Evolutionary conservation across 2,888 invertebrate species (phyloP).

Genomic region (Exocentrus adspersus): DNA sequence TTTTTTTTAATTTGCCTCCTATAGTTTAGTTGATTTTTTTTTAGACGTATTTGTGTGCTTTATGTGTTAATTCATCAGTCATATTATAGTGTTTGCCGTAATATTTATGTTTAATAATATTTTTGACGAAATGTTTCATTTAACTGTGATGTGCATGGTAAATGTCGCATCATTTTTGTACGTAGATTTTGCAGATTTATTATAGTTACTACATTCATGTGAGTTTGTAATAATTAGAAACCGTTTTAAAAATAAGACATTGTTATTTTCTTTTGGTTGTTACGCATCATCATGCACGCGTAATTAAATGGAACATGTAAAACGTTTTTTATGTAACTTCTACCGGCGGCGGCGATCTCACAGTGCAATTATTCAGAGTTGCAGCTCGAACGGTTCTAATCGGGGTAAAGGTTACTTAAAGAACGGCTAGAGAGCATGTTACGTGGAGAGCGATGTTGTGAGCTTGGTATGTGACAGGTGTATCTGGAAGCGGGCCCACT

Average conservation of each 20-base stretch:
- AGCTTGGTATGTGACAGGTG: slow-evolving; percentile 59
- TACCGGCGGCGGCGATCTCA: background rate
- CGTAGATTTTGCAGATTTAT: background rate
- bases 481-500: slow-evolving; percentile 69
- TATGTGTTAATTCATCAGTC: slow-evolving; percentile 38
- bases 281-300: slow-evolving; percentile 13
- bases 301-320: slow-evolving; percentile 21
- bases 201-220: too few relatives aligned
- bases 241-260: background rate
- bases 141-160: slow-evolving; percentile 36
- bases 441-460: slow-evolving; percentile 37
- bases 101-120: slow-evolving; percentile 27
- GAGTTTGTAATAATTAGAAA: too few relatives aligned
- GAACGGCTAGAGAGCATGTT: slow-evolving; percentile 23
- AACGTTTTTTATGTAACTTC: slow-evolving; percentile 15
- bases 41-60: slow-evolving; percentile 42
- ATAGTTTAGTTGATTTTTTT: slow-evolving; percentile 34
- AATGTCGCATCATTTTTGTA: slow-evolving; percentile 31
- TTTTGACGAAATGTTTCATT: slow-evolving; percentile 22
- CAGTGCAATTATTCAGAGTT: background rate
- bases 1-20: slow-evolving; percentile 42
- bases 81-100: slow-evolving; percentile 36
- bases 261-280: background rate
- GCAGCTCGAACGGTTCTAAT: background rate
- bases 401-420: slow-evolving; percentile 25